phyloP scores from a whole-genome alignment of 2,113 vertebrate species.

The Corythaixoides concolor region DNA sequence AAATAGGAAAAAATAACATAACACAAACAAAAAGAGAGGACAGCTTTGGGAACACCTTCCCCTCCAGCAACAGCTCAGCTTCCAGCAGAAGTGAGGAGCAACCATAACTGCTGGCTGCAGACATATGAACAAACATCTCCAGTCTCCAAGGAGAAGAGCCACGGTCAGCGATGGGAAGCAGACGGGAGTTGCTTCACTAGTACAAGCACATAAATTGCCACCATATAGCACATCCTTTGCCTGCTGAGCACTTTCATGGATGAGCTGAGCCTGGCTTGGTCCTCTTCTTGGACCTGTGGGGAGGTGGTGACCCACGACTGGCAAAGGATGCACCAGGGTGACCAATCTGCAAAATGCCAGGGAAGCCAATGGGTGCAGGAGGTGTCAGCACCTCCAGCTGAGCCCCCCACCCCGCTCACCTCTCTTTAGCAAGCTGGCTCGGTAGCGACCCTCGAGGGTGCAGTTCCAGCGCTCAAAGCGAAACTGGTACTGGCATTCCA shows the following conservation, averaged over 20 bases:
- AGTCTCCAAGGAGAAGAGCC: background rate
- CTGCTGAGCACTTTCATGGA: no score
- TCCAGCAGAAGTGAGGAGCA: background rate
- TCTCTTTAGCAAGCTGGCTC: constrained; percentile 92
- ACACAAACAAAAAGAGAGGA: background rate
- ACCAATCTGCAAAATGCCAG: background rate
- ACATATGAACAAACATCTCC: background rate
- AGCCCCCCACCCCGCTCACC: constrained; percentile 60
- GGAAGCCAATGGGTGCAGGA: accelerated
- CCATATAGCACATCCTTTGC: background rate
- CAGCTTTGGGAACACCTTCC: background rate
- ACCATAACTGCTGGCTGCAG: accelerated
- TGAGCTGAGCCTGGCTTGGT: background rate
- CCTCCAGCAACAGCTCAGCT: background rate
- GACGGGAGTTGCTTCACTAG: background rate
- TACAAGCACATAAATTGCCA: background rate
- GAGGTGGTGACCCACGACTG: background rate
- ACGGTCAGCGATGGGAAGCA: background rate
- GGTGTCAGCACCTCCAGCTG: accelerated
- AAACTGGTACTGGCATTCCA: constrained; percentile 98
- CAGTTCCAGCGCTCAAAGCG: constrained; percentile 99
- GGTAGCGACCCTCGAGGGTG: constrained; percentile 91
- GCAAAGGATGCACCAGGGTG: accelerated
- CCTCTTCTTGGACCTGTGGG: accelerated
- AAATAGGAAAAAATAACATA: background rate